phyloP scores from a whole-genome alignment of 2,888 invertebrate genomes.

The Scelioninae gen. 1 region DNA sequence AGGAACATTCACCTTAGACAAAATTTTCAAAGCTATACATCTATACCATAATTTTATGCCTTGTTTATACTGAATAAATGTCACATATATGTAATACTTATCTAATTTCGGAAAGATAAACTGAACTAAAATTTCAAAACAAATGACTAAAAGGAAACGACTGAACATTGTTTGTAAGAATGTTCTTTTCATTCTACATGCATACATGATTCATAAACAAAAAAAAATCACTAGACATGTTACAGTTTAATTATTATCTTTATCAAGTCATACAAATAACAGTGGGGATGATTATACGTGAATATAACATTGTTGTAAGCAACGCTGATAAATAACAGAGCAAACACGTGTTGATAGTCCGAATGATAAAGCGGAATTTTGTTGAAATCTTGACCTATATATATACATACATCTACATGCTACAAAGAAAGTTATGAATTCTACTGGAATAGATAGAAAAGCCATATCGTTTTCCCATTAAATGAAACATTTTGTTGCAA shows the following conservation, averaged over 20 bases:
- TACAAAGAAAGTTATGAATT: conserved; percentile 3
- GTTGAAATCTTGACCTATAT: conserved; percentile 48
- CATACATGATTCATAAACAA: neutral
- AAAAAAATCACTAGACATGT: conserved; percentile 6
- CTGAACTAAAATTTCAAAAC: too few relatives aligned
- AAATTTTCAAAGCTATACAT: too few relatives aligned
- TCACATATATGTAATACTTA: too few relatives aligned
- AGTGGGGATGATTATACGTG: conserved; percentile 7
- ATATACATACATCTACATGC: conserved; percentile 5
- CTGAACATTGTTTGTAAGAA: too few relatives aligned
- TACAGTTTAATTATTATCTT: conserved; percentile 2
- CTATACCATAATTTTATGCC: too few relatives aligned
- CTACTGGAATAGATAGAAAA: neutral
- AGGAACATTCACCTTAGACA: too few relatives aligned
- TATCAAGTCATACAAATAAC: conserved; percentile 24
- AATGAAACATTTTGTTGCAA: conserved; percentile 31
- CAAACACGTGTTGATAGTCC: conserved; percentile 41
- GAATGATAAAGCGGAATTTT: conserved; percentile 43
- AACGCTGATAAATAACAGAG: conserved; percentile 24
- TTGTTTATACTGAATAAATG: too few relatives aligned
- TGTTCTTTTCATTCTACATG: too few relatives aligned
- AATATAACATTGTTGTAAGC: conserved; percentile 30
- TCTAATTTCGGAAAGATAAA: too few relatives aligned
- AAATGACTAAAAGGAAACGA: too few relatives aligned
- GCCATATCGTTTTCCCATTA: conserved; percentile 3